Conservation (phyloP, 2,797 vertebrate species). For the Sebastes kiyomatsui region DNA sequence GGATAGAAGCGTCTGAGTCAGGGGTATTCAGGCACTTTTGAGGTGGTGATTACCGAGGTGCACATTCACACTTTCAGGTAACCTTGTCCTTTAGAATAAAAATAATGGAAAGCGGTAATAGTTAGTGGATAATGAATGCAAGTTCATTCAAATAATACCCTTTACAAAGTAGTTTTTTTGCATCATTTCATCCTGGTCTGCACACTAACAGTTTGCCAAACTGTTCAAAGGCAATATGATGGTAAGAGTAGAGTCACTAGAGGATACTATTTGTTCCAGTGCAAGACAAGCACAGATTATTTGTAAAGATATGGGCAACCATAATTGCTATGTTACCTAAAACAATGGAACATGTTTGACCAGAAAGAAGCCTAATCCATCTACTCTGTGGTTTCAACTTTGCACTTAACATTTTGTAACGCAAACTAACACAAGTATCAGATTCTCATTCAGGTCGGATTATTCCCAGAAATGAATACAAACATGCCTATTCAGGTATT, state of each 20-base stretch:
- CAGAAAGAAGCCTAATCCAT: conserved; percentile 44
- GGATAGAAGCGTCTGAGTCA: conserved; percentile 19
- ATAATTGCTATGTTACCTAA: conserved; percentile 39
- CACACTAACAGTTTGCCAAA: conserved; percentile 59
- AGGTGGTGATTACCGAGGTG: conserved; percentile 21
- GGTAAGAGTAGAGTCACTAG: conserved; percentile 36
- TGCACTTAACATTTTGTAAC: conserved; percentile 43
- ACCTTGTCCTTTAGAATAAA: conserved; percentile 5
- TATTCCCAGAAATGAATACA: conserved; percentile 46
- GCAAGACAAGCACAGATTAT: conserved; percentile 30
- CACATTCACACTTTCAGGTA: conserved; percentile 37
- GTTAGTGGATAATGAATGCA: conserved; percentile 16
- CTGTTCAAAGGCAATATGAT: conserved; percentile 66
- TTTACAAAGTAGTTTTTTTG: neutral
- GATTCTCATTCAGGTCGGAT: conserved; percentile 48
- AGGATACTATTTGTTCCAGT: conserved; percentile 38
- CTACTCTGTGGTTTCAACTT: conserved; percentile 42
- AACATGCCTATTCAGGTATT: conserved; percentile 53
- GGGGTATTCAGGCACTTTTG: conserved; percentile 32
- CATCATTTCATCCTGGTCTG: conserved; percentile 35
- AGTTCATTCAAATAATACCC: conserved; percentile 13
- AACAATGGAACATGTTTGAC: conserved; percentile 26
- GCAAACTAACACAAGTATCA: conserved; percentile 31
- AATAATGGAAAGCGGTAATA: conserved; percentile 7
- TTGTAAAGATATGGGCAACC: conserved; percentile 22